These are phyloP conservation scores for Dinothrombium tinctorium DNA, from an alignment of 1,140 invertebrate species.

Conservation along the genomic window DNA sequence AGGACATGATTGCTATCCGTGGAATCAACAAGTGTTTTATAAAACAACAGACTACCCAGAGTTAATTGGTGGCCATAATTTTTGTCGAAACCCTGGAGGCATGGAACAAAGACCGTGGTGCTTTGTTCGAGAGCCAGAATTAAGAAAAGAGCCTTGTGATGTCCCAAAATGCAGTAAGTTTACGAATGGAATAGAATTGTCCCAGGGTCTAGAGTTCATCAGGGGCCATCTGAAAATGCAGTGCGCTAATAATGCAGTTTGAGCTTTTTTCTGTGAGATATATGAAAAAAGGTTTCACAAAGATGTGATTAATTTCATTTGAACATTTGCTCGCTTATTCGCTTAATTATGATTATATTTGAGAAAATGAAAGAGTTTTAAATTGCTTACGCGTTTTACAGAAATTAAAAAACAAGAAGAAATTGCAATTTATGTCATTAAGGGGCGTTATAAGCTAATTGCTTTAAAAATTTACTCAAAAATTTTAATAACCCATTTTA, in stretches of 20 bases:
- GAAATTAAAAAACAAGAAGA: too few relatives aligned
- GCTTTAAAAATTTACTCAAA: too few relatives aligned
- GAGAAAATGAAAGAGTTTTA: too few relatives aligned
- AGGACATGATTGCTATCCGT: slow-evolving; percentile 49
- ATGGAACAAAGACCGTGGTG: slow-evolving; percentile 67
- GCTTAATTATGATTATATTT: too few relatives aligned
- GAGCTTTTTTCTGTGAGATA: background rate
- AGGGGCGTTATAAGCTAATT: too few relatives aligned
- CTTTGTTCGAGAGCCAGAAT: slow-evolving; percentile 29
- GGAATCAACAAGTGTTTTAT: slow-evolving; percentile 47
- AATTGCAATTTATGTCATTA: too few relatives aligned
- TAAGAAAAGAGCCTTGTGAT: slow-evolving; percentile 43
- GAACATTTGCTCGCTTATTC: background rate
- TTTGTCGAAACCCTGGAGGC: slow-evolving; percentile 71
- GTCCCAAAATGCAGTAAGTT: slow-evolving; percentile 52
- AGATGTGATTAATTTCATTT: background rate
- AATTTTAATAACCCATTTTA: too few relatives aligned
- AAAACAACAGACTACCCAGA: slow-evolving; percentile 50
- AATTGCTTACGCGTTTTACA: too few relatives aligned
- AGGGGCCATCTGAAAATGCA: too few relatives aligned
- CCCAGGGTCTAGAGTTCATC: too few relatives aligned
- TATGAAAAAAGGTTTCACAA: background rate
- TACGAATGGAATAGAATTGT: too few relatives aligned
- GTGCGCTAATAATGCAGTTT: background rate
- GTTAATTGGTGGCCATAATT: slow-evolving; percentile 60